Evolutionary conservation across 2,113 vertebrate species (phyloP), one percentile per base, ranked within the genome.

Genomic region (Azemiops feae): DNA sequence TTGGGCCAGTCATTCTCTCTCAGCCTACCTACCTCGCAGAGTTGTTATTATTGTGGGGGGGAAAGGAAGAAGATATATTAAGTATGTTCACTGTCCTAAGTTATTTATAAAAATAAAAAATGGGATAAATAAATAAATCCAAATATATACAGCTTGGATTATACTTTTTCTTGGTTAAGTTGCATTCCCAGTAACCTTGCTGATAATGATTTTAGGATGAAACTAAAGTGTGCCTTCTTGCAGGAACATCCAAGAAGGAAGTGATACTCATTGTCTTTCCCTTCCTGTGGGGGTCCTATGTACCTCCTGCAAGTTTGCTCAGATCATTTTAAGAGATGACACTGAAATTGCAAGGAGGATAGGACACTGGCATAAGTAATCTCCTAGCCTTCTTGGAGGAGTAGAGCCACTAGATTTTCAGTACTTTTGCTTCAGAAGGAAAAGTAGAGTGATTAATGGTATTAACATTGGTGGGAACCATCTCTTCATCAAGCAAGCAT

Each of bases 401-500:
- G 11, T 22, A 57, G 22, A 2, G 25, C 30, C 39, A 11, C 22
- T 57, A 23, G 50, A 34, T 43, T 23, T 57, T 43, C 86, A 89
- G 53, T 9, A 20, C 53, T 57, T 43, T 25, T 57, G 7, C 57
- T 89, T 43, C 6, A 5, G 5, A 58, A 43, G 88, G 20, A 23
- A 43, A 25, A 89, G 39, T 18, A 9, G 55, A 34, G 34, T 55
- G 53, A 85, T 50, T 64, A 58, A 47, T 58, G 27, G 22, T 47
- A 64, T 69, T 92, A 39, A 92, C 50, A 52, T 52, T 52, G 92
- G 92, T 92, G 93, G n/a, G 6, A 11, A 4, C 92, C 34, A 94
- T 86, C 94, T 92, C 27, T 91, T 95, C 92, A 97, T 93, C 54
- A 91, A 87, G 93, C 58, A 95, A 96, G 93, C 94, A 94, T 5